Conservation (phyloP, 2,797 vertebrate species). For the Sebastes taczanowskii region DNA sequence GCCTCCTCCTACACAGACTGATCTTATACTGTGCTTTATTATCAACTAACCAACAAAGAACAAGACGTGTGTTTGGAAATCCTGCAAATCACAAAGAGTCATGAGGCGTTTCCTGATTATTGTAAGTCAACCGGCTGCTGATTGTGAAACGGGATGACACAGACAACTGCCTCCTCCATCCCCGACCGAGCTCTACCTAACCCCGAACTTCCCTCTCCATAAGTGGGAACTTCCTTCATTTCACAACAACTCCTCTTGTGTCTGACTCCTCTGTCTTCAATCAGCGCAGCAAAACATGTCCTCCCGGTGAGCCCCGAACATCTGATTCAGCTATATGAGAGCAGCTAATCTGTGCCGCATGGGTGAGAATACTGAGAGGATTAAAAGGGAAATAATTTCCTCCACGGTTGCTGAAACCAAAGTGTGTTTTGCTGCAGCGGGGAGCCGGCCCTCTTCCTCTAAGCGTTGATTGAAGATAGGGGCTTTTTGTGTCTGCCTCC, state of each 20-base stretch:
- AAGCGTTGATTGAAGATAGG: slow-evolving; percentile 48
- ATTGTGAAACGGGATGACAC: slow-evolving; percentile 62
- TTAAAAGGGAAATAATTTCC: slow-evolving; percentile 52
- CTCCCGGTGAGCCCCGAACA: slow-evolving; percentile 30
- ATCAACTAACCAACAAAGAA: not conserved
- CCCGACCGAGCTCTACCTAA: slow-evolving; percentile 52
- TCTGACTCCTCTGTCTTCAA: slow-evolving; percentile 51
- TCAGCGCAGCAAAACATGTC: slow-evolving; percentile 44
- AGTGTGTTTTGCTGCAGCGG: slow-evolving; percentile 17
- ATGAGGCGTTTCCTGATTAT: slow-evolving; percentile 14
- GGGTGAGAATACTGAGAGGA: slow-evolving; percentile 54
- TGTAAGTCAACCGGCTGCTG: slow-evolving; percentile 16
- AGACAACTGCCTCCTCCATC: slow-evolving; percentile 51
- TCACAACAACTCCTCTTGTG: slow-evolving; percentile 58
- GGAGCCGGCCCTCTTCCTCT: slow-evolving; percentile 24
- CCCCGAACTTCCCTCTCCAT: slow-evolving; percentile 66
- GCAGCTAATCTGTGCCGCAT: slow-evolving; percentile 55
- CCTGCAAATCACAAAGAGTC: slow-evolving; percentile 7
- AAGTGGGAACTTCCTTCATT: slow-evolving; percentile 68
- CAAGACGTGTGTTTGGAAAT: slow-evolving; percentile 13
- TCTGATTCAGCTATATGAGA: slow-evolving; percentile 41
- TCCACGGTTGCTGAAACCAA: slow-evolving; percentile 35
- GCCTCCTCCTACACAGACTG: not conserved
- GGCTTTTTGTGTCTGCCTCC: slow-evolving; percentile 60
- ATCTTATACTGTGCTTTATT: not conserved